Evolutionary conservation across 2,113 vertebrate genomes (phyloP).

Genomic region (Sebastes schlegelii): DNA sequence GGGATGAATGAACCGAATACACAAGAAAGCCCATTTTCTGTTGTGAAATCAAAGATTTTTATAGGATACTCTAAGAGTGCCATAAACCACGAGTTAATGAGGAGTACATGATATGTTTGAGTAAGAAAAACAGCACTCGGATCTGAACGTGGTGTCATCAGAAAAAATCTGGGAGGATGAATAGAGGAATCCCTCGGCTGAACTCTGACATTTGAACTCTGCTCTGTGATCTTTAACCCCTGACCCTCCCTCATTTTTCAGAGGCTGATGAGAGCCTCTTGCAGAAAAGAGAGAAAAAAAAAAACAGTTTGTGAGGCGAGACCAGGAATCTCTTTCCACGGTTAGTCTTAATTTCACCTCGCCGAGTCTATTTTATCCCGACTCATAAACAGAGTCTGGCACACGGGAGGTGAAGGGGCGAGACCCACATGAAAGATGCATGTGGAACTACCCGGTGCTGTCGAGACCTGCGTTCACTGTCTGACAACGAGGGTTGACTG

Average conservation of each 20-base stretch:
- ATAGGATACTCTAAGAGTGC: constrained; percentile 39
- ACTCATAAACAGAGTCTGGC: constrained; percentile 55
- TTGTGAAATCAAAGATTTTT: constrained; percentile 52
- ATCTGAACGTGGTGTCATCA: background rate
- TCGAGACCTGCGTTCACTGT: constrained; percentile 26
- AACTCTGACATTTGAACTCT: constrained; percentile 59
- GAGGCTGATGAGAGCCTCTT: constrained; percentile 32
- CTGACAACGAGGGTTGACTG: constrained; percentile 24
- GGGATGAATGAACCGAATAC: constrained; percentile 54
- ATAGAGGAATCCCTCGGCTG: constrained; percentile 20
- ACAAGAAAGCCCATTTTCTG: constrained; percentile 17
- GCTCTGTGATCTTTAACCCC: constrained; percentile 50
- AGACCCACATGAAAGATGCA: constrained; percentile 68
- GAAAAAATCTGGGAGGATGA: constrained; percentile 20
- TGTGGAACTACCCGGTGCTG: constrained; percentile 35
- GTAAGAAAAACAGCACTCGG: constrained; percentile 18
- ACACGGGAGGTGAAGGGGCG: constrained; percentile 46
- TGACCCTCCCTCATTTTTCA: constrained; percentile 49
- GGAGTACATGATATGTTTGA: constrained; percentile 22
- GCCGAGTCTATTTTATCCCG: constrained; percentile 43
- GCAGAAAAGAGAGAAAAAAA: constrained; percentile 7
- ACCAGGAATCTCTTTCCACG: constrained; percentile 38
- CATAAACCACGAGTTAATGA: constrained; percentile 53
- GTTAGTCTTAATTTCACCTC: constrained; percentile 52
- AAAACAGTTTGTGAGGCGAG: constrained; percentile 24